These are phyloP conservation scores for Trichogramma evanescens DNA, from an alignment of 2,888 invertebrate genomes.

Conservation along the genomic window DNA sequence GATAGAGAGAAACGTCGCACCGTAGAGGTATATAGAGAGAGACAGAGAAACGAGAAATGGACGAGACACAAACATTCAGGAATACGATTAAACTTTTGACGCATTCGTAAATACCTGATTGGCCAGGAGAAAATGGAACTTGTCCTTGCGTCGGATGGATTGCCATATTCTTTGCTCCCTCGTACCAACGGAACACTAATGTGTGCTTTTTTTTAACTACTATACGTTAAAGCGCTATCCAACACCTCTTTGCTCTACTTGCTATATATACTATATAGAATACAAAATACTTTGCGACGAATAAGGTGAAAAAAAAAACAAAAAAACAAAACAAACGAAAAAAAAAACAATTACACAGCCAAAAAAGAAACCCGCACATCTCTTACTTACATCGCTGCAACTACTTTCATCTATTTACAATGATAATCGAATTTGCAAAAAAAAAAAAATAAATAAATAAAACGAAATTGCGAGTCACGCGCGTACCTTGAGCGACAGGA, in stretches of 20 bases:
- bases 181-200: constrained; percentile 33
- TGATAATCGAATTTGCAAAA: background rate
- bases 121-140: constrained; percentile 37
- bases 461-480: background rate
- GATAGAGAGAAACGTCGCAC: too few species aligned
- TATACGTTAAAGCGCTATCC: constrained; percentile 23
- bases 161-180: constrained; percentile 35
- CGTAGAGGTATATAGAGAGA: too few species aligned
- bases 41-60: too few species aligned
- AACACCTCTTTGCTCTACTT: constrained; percentile 4
- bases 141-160: constrained; percentile 38
- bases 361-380: background rate
- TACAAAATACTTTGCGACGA: background rate
- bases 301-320: background rate
- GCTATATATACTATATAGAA: too few species aligned
- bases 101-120: constrained; percentile 34
- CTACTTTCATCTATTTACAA: too few species aligned
- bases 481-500: constrained; percentile 62
- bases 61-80: too few species aligned
- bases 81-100: background rate
- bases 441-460: background rate
- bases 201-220: constrained; percentile 6
- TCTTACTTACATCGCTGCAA: too few species aligned
- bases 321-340: background rate
- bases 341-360: background rate